A percentile compares a stretch with the other conserved stretches of the same genome.
Evolutionary conservation across 1,140 invertebrate genomes (phyloP).

Genomic region (Caerostris extrusa): DNA sequence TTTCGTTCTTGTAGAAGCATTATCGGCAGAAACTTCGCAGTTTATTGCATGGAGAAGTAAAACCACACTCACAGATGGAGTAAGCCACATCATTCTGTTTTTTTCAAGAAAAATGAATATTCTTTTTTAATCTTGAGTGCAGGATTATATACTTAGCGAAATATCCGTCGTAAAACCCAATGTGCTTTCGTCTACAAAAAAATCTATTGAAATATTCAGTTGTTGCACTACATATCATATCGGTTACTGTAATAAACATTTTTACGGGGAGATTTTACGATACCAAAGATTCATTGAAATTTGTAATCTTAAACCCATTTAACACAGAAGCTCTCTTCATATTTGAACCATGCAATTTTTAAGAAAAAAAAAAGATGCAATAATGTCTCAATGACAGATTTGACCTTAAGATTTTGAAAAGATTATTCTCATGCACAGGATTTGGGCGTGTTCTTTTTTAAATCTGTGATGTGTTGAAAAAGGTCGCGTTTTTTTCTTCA

Average conservation of each 20-base stretch:
- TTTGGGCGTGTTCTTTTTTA: not conserved
- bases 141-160: not conserved
- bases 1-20: not conserved
- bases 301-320: not conserved
- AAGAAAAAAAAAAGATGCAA: not conserved
- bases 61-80: not conserved
- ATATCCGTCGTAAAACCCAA: not conserved
- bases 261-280: not conserved
- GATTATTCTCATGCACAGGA: not conserved
- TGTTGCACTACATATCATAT: not conserved
- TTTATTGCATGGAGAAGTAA: not conserved
- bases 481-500: not conserved
- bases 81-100: not conserved
- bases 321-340: not conserved
- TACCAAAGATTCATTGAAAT: not conserved
- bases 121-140: not conserved
- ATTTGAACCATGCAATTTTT: not conserved
- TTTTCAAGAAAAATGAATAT: not conserved
- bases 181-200: not conserved
- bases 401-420: slow-evolving; percentile 8
- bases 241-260: not conserved
- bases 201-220: not conserved
- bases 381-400: not conserved
- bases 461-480: slow-evolving; percentile 48
- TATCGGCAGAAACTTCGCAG: not conserved